Base-by-base conservation (phyloP, 2,797 vertebrate species). In the Lindbergichthys nudifrons region DNA sequence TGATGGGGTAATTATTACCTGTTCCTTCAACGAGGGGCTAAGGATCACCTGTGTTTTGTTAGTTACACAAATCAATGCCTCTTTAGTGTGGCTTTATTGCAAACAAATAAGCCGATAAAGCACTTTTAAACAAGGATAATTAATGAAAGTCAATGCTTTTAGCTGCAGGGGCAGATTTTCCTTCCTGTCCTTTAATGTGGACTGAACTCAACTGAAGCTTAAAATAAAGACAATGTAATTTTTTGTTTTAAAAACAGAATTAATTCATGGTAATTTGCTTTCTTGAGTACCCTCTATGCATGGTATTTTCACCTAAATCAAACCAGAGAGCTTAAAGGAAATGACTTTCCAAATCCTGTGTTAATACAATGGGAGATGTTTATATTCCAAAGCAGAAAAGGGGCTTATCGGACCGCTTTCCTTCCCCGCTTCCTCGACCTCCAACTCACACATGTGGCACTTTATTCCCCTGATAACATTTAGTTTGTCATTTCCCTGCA, bases 51-150 rank as follows among this genome's bases (percentile, higher is more conserved):
- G 83, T 78, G 73, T 73, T 77, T 73, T 80, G 73, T 68, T 77
- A 70, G 36, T 71, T 70, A 79, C 84, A 85, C 77, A 81, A 83
- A 86, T 90, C 81, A 87, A 39, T 74, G 81, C 64, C 85, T 85
- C 60, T 66, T 81, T 80, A 81, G 73, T 62, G 65, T 63, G 50
- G 16, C 73, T 58, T 48, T 52, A 59, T 36, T 73, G 63, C 54
- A 57, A 65, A 77, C 50, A 54, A 42, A 42, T 21, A 52, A 18
- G 46, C 36, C 56, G 39, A 73, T 53, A 26, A 13, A 46, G 18
- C 75, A 39, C 36, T 43, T 72, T 77, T 30, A 36, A 41, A 41
- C 47, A 21, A 13, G 47, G 36, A 68, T 60, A 45, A 46, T 65
- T 43, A 64, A 77, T 51, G 4, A 57, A 73, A 42, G 65, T 32